phyloP scores from a whole-genome alignment of 2,888 invertebrate genomes.

The Congeria kusceri region DNA sequence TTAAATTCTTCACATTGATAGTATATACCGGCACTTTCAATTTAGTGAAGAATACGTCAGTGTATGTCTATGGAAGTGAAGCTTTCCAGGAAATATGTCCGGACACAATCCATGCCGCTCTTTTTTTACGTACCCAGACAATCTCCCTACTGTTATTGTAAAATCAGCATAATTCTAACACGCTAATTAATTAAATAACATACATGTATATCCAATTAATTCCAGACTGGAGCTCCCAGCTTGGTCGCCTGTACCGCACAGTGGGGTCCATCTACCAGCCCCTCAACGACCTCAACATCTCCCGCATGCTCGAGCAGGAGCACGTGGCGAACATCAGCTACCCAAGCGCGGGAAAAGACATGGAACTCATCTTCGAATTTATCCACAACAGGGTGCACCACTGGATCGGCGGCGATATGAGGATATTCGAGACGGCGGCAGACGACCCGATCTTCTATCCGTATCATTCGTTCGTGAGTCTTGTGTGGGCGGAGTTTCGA shows the following conservation, averaged over 20 bases:
- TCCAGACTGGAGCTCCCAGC: slow-evolving; percentile 46
- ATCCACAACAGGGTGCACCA: slow-evolving; percentile 76
- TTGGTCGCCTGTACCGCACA: slow-evolving; percentile 59
- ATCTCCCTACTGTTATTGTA: no score
- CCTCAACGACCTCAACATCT: slow-evolving; percentile 65
- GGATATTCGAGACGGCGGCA: slow-evolving; percentile 73
- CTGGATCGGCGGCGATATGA: slow-evolving; percentile 77
- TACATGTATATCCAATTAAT: no score
- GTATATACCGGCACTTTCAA: no score
- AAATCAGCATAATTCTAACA: no score
- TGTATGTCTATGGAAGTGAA: no score
- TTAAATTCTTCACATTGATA: no score
- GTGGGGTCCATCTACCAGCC: slow-evolving; percentile 63
- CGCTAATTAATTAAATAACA: no score
- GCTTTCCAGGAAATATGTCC: no score
- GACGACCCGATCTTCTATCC: slow-evolving; percentile 78
- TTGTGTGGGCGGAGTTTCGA: slow-evolving; percentile 74
- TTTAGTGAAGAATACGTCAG: no score
- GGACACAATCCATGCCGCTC: no score
- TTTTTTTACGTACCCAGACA: no score
- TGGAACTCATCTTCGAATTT: slow-evolving; percentile 65
- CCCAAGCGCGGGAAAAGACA: slow-evolving; percentile 67
- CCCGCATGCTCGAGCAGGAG: slow-evolving; percentile 57
- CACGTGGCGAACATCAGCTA: slow-evolving; percentile 65
- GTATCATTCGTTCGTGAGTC: slow-evolving; percentile 74